These are phyloP conservation scores for Cantharis rustica DNA, from an alignment of 2,888 invertebrate genomes.

Conservation along the genomic window DNA sequence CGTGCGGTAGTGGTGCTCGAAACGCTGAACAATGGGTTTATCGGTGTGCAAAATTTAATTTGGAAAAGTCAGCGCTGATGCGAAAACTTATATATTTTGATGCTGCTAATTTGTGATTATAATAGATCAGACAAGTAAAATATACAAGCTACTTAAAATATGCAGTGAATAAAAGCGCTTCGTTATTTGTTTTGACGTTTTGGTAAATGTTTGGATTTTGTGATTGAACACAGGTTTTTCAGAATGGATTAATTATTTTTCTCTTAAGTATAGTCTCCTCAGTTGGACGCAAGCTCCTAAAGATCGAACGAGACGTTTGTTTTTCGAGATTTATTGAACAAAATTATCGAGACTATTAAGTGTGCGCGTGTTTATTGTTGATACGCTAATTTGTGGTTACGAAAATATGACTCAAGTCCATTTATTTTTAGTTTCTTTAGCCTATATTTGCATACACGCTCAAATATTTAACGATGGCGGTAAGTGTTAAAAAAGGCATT, in stretches of 20 bases:
- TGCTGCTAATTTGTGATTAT: conserved; percentile 24
- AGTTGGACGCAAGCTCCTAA: conserved; percentile 25
- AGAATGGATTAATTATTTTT: conserved; percentile 48
- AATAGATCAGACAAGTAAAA: conserved; percentile 30
- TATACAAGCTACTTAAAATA: conserved; percentile 39
- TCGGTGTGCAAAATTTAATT: not conserved
- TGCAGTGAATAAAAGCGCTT: conserved; percentile 43
- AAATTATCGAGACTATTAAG: conserved; percentile 35
- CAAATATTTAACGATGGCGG: conserved; percentile 32
- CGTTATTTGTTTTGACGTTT: conserved; percentile 53
- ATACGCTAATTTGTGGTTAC: conserved; percentile 24
- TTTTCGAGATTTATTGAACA: not conserved
- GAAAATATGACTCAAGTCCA: conserved; percentile 42
- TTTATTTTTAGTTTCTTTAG: conserved; percentile 39
- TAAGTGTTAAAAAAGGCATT: conserved; percentile 16
- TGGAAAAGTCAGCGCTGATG: not conserved
- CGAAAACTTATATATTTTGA: conserved; percentile 14
- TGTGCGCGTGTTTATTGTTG: conserved; percentile 9
- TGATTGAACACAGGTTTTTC: conserved; percentile 52
- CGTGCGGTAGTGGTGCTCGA: not conserved
- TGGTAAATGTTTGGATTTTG: conserved; percentile 52
- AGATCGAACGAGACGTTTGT: conserved; percentile 19
- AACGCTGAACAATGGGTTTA: not conserved
- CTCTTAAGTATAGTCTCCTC: conserved; percentile 25
- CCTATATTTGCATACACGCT: conserved; percentile 32